A percentile compares a stretch with the other conserved stretches of the same genome.
Conservation (phyloP, 2,113 vertebrate genomes). For the Ptilorrhoa leucosticta region DNA sequence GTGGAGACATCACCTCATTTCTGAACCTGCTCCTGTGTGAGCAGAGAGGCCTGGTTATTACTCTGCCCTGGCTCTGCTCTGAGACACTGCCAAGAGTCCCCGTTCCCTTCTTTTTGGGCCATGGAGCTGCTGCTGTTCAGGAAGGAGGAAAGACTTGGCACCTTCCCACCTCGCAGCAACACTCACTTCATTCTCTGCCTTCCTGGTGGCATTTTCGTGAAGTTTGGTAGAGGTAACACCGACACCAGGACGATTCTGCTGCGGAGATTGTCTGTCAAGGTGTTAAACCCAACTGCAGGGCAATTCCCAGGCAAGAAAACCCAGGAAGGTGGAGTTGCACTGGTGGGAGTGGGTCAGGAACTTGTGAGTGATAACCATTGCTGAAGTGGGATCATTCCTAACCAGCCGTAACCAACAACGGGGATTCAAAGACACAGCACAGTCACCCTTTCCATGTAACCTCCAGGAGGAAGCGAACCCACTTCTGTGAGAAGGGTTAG, state of each 20-base stretch:
- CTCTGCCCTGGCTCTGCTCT: background rate
- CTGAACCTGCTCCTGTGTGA: background rate
- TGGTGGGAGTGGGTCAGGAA: background rate
- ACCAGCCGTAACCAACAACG: background rate
- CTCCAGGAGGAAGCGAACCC: background rate
- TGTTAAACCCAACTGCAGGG: background rate
- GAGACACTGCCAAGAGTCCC: background rate
- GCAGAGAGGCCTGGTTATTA: background rate
- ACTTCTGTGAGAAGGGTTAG: background rate
- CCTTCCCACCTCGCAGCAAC: background rate
- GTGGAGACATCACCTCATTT: background rate
- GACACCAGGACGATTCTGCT: background rate
- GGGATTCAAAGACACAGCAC: background rate
- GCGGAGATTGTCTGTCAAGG: background rate
- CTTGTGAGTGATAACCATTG: background rate
- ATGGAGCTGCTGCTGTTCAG: background rate
- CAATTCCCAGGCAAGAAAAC: background rate
- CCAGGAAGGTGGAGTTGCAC: background rate
- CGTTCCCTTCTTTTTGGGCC: background rate
- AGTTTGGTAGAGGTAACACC: background rate
- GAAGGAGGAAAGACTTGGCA: background rate
- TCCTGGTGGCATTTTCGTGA: background rate
- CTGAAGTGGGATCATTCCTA: background rate
- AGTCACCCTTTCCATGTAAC: background rate
- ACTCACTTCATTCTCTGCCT: background rate